Base-by-base conservation (phyloP, 2,797 vertebrate species). In the Austrolebias charrua region DNA sequence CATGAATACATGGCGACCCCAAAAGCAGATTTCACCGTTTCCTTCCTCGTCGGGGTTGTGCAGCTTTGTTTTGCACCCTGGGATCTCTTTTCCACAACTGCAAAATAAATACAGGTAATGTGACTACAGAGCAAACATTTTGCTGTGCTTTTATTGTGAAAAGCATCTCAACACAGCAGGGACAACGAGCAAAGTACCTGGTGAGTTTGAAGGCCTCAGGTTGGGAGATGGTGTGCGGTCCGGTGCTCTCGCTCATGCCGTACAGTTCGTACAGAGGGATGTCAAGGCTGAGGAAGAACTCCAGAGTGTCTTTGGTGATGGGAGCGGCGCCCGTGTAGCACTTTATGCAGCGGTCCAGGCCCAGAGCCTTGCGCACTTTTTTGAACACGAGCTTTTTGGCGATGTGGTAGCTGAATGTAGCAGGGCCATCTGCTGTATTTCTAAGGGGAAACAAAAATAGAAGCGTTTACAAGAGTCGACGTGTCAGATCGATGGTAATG, bases 1-100 rank as follows among this genome's bases (percentile, higher is more conserved):
- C 97, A 99, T 99, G 87, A 99, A 99, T 75, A 99, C 8, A n/a
- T 98, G 96, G 0, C 97, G 92, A 0, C 97, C 97, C 71, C 95
- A 95, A 73, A 96, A 94, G 74, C 96, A 98, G 79, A 99, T 79
- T 86, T 99, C 97, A 0, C 97, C 96, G 0, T 31, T 66, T 2
- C 93, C 94, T 0, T 96, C 94, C 0, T 11, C 8, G 31, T 93
- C 94, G 0, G 91, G 92, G 9, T 90, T 91, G 13, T 88, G 56
- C 55, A 98, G 90, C 90, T 94, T 92, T 0, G 93, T 97, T 78
- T 79, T 77, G 61, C 95, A 96, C 0, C 95, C 97, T 0, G 61
- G 54, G 16, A 96, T 29, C 53, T 92, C 89, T 76, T 89, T 95
- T 5, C 97, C 97, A 2, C 95, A 98, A 75, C 97, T 98, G 84